Conservation (phyloP, 1,140 invertebrate genomes). For the Melanaphis sacchari region DNA sequence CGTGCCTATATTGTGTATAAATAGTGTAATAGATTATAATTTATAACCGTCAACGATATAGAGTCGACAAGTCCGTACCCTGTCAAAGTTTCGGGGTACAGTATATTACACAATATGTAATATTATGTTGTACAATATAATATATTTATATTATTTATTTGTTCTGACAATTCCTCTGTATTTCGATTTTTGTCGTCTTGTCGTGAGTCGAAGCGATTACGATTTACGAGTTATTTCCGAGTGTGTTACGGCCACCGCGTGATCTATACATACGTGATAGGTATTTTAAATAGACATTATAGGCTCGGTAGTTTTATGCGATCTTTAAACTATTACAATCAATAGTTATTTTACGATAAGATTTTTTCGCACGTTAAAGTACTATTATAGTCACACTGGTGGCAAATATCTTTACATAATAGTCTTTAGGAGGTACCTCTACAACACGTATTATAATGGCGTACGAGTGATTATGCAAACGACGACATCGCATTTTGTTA, state of each 20-base stretch:
- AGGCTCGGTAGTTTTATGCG: background rate
- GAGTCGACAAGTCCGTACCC: too few species aligned
- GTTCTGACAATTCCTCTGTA: background rate
- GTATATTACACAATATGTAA: too few species aligned
- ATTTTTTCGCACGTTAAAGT: background rate
- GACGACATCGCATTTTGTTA: background rate
- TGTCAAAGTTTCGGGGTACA: too few species aligned
- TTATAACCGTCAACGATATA: too few species aligned
- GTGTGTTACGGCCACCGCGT: background rate
- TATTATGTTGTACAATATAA: too few species aligned
- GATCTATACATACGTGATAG: background rate
- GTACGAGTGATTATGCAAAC: background rate
- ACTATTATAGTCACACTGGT: background rate
- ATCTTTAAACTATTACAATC: background rate
- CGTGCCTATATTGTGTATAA: too few species aligned
- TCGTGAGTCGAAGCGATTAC: background rate
- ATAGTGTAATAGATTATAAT: background rate
- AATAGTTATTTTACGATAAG: background rate
- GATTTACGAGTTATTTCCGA: background rate
- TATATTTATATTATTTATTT: too few species aligned
- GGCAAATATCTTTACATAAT: background rate
- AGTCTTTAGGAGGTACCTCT: background rate
- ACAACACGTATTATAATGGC: background rate
- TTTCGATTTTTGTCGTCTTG: background rate
- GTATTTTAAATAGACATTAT: background rate